Evolutionary conservation across 2,888 invertebrate genomes (phyloP), one percentile per base, ranked within the genome.

Genomic region (Aphidoletes aphidimyza): DNA sequence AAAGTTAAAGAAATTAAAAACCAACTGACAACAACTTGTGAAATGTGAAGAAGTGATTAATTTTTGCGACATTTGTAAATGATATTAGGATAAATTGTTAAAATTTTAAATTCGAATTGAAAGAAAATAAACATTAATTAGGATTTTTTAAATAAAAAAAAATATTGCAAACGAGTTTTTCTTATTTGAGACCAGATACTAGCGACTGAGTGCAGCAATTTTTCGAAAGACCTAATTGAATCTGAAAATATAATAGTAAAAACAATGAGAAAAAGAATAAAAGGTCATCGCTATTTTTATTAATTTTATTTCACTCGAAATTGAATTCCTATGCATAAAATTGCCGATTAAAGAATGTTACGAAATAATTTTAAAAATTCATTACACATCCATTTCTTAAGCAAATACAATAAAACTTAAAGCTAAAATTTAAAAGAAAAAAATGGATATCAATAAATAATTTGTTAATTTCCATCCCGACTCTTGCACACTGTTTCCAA

Each of bases 301-400:
- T 69, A 30, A 5, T 11, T 69, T 69, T 69, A 69, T 69, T 69
- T 30, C 69, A 69, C 14, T 69, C n/a, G 26, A 14, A 69, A 69
- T 26, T 54, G 0, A 8, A 54, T 22, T 54, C 14, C 14, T 42
- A 42, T 69, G 69, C 69, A 69, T 69, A 69, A 26, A 69, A 0
- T 69, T 14, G 69, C 69, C 69, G 34, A 34, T 34, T 69, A 30
- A n/a, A n/a, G 69, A 69, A 54, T 54, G 54, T 22, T 54, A 54
- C 5, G 26, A 11, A 54, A 54, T 54, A 26, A 22, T 54, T 26
- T 54, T 26, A 54, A 54, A 47, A 47, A 19, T 47, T 6, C 17
- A 14, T 47, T 54, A 22, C n/a, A 22, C n/a, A 54, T 69, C 2
- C 1, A n/a, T 69, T n/a, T 22, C 14, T 69, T 14, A 69, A 11